Evolutionary conservation across 2,797 vertebrate species (phyloP), one percentile per base, ranked within the genome.

Genomic region (Toxotes lorentzi): DNA sequence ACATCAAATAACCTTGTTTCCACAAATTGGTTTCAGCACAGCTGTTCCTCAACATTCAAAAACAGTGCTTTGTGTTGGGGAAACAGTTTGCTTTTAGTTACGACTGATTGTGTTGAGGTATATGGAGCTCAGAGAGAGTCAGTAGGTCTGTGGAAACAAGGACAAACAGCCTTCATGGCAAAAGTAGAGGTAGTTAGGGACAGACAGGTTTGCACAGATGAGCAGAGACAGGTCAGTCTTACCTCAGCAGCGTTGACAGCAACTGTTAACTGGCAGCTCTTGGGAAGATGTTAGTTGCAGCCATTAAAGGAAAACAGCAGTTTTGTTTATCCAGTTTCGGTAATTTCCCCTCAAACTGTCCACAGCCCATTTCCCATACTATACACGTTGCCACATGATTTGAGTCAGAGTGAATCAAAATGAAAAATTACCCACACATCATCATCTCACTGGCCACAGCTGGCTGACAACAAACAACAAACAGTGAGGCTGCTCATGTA

Each of bases 71-170:
- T 0, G 9, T 80, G 73, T 83, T 74, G 35, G n/a, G 66, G 50
- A 34, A 68, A 60, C 16, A 35, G 32, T 68, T 73, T 41, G 73
- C 72, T 76, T 62, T 82, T 43, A 45, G 69, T 81, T 50, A 72
- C 64, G 79, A 77, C 34, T 14, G 11, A 72, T 65, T 65, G 21
- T 73, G 60, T 24, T 69, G 64, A 81, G 67, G 57, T 66, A 54
- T 40, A 73, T 30, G 51, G 47, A 83, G 72, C 54, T 86, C 34
- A 80, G 66, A 79, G 30, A 65, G 66, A 83, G 73, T 76, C 45
- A 81, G 84, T 61, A 54, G 47, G 61, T 92, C 83, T 85, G 91
- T 94, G 92, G 93, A 94, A 95, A 95, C 92, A 94, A 94, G 91
- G 89, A 84, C 70, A 63, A 32, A 78, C 62, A 85, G 71, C 60